phyloP scores from a whole-genome alignment of 35 echinoderm and acorn worm species.

The Strongylocentrotus purpuratus region DNA sequence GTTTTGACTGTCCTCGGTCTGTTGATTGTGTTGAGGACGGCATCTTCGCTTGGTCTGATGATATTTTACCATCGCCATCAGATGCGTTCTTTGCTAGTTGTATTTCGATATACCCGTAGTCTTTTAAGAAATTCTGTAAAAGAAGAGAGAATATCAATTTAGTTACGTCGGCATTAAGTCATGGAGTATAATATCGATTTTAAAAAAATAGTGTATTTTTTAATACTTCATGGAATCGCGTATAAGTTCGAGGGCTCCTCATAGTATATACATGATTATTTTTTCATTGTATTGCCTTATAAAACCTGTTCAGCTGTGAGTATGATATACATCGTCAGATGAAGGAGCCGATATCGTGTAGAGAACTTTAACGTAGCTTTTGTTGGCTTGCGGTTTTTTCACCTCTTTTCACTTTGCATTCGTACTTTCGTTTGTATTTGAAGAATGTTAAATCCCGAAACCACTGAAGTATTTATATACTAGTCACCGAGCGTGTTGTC shows the following conservation, averaged over 20 bases:
- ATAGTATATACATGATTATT: not conserved
- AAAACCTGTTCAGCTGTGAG: not conserved
- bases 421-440: not conserved
- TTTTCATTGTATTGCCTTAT: not conserved
- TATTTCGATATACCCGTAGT: slow-evolving; percentile 84
- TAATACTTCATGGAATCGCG: not conserved
- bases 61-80: not conserved
- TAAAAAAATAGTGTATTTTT: not conserved
- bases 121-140: slow-evolving; percentile 83
- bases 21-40: slow-evolving; percentile 1
- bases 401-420: not conserved
- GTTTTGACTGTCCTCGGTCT: slow-evolving; percentile 4
- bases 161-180: not conserved
- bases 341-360: not conserved
- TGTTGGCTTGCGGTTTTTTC: not conserved
- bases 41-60: not conserved
- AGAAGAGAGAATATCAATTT: not conserved
- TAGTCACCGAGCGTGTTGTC: not conserved
- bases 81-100: not conserved
- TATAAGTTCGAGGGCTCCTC: not conserved
- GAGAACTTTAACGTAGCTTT: not conserved
- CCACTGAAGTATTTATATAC: not conserved
- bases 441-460: not conserved
- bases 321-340: not conserved
- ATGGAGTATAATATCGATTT: not conserved